Percentiles rank a stretch among this genome's conserved stretches.
Evolutionary conservation across 1,140 invertebrate species (phyloP).

Genomic region (Papilio xuthus): DNA sequence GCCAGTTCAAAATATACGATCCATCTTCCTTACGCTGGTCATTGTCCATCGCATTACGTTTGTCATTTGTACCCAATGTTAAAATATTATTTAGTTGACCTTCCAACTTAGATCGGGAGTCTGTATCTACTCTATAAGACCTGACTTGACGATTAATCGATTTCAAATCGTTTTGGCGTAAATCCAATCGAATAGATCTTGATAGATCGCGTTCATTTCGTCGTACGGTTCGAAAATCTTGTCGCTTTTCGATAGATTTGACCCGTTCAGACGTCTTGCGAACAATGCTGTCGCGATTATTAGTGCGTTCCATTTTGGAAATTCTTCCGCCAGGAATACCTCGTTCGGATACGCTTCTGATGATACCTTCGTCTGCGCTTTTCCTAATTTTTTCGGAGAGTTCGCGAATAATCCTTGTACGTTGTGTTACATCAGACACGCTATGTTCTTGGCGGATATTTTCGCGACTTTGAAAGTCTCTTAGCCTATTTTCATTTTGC

Average conservation of each 20-base stretch:
- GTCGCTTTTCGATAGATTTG: background rate
- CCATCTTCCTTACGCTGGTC: background rate
- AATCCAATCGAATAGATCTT: background rate
- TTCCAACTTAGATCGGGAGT: background rate
- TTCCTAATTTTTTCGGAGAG: background rate
- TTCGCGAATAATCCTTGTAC: background rate
- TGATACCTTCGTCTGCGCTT: background rate
- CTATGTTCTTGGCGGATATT: background rate
- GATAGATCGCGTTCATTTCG: background rate
- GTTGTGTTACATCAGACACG: background rate
- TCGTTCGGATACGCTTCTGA: background rate
- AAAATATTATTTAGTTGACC: background rate
- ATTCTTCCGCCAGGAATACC: background rate
- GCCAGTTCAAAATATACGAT: slow-evolving; percentile 18
- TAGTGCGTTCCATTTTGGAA: background rate
- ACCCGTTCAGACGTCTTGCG: background rate
- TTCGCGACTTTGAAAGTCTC: background rate
- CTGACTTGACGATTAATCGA: background rate
- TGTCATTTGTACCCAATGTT: background rate
- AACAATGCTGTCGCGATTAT: background rate
- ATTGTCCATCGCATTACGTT: background rate
- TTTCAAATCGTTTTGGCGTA: background rate
- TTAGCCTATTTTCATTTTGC: background rate
- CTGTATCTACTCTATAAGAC: background rate
- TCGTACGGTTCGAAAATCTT: background rate